phyloP scores from a whole-genome alignment of 1,140 invertebrate species.

The Macrotrachela quadricornifera region DNA sequence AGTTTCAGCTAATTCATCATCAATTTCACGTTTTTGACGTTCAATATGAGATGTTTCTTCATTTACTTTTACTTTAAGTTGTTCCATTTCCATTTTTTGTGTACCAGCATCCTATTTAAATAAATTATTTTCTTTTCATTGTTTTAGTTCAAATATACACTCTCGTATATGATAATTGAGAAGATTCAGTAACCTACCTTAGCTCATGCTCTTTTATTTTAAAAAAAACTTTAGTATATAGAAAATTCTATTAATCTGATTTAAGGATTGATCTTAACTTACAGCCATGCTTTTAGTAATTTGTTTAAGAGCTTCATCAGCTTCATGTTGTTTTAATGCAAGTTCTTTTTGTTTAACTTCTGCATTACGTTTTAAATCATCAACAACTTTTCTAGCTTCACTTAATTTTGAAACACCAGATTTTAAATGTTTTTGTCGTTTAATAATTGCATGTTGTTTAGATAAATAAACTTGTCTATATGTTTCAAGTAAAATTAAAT shows the following conservation, averaged over 20 bases:
- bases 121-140: too few relatives aligned
- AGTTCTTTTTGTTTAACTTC: constrained; percentile 55
- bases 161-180: too few relatives aligned
- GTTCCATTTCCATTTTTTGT: constrained; percentile 74
- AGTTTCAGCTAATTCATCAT: constrained; percentile 69
- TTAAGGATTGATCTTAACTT: too few relatives aligned
- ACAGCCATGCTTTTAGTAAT: constrained; percentile 69
- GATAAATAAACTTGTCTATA: constrained; percentile 38
- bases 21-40: constrained; percentile 59
- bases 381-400: constrained; percentile 61
- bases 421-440: constrained; percentile 39
- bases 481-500: constrained; percentile 39
- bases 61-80: constrained; percentile 62
- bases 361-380: constrained; percentile 66
- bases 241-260: too few relatives aligned
- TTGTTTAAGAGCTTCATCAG: constrained; percentile 67
- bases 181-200: too few relatives aligned
- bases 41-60: constrained; percentile 59
- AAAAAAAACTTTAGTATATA: too few relatives aligned
- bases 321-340: constrained; percentile 63
- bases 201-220: too few relatives aligned
- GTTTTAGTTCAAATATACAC: too few relatives aligned
- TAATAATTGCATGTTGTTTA: constrained; percentile 35
- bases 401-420: constrained; percentile 72
- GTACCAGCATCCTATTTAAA: constrained; percentile 57